Percentiles rank a stretch among this genome's conserved stretches.
Conservation (phyloP, 2,113 vertebrate genomes). For the Corythoichthys haematopterus region DNA sequence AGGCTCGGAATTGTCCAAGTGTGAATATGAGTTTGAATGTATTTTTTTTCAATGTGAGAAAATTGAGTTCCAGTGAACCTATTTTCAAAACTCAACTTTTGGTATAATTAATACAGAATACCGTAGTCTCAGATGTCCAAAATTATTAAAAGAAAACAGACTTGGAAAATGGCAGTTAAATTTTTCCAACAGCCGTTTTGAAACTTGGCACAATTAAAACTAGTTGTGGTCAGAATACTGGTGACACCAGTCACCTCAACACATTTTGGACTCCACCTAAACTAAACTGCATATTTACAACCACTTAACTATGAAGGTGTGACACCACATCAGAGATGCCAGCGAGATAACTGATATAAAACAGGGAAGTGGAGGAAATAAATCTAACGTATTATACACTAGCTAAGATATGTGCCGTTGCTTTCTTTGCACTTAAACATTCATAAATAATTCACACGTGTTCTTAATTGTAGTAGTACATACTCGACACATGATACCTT, state of each 20-base stretch:
- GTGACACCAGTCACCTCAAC: conserved; percentile 26
- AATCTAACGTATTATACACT: neutral
- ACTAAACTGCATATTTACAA: conserved; percentile 3
- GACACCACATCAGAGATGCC: neutral
- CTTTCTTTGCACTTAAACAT: conserved; percentile 9
- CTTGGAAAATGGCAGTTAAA: too few relatives aligned
- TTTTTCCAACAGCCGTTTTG: neutral
- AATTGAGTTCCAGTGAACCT: too few relatives aligned
- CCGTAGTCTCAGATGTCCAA: neutral
- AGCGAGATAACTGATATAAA: conserved; percentile 1
- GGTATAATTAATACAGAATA: too few relatives aligned
- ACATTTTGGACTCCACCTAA: conserved; percentile 12
- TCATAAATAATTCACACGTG: conserved; percentile 41
- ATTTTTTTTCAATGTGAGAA: too few relatives aligned
- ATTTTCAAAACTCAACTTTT: too few relatives aligned
- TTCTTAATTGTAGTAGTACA: neutral
- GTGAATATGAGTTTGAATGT: too few relatives aligned
- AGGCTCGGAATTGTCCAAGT: neutral
- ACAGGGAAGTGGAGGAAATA: too few relatives aligned
- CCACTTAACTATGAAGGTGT: neutral
- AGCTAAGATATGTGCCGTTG: conserved; percentile 8
- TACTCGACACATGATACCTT: neutral
- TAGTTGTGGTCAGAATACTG: conserved; percentile 32
- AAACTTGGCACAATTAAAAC: conserved; percentile 20
- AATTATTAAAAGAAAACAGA: neutral